Conservation (phyloP, 1,140 invertebrate genomes). For the Drosophila arawakana region DNA sequence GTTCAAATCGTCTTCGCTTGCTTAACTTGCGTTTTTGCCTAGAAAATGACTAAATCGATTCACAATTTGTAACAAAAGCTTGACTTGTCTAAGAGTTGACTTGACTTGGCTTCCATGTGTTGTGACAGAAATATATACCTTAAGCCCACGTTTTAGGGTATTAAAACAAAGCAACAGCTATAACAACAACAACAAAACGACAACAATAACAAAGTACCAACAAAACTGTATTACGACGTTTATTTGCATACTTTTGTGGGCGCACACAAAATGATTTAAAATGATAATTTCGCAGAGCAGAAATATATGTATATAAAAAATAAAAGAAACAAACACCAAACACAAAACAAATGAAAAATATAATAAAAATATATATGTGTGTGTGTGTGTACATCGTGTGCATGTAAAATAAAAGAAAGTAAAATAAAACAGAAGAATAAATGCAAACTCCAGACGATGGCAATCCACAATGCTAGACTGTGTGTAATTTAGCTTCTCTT, state of each 20-base stretch:
- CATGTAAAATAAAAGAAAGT: slow-evolving; percentile 9
- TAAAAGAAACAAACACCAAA: slow-evolving; percentile 14
- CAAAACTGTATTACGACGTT: slow-evolving; percentile 71
- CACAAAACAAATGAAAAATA: slow-evolving; percentile 20
- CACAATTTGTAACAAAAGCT: background rate
- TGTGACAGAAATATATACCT: slow-evolving; percentile 2
- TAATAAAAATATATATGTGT: background rate
- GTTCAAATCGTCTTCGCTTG: too few relatives aligned
- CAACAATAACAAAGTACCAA: slow-evolving; percentile 37
- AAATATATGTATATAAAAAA: slow-evolving; percentile 14
- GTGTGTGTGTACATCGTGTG: background rate
- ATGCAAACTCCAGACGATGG: slow-evolving; percentile 25
- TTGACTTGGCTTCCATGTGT: background rate
- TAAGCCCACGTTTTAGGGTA: slow-evolving; percentile 10
- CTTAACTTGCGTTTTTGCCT: too few relatives aligned
- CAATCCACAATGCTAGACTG: slow-evolving; percentile 31
- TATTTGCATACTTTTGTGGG: slow-evolving; percentile 76
- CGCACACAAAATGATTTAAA: slow-evolving; percentile 76
- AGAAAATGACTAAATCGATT: background rate
- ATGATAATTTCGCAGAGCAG: slow-evolving; percentile 62
- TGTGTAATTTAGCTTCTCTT: slow-evolving; percentile 64
- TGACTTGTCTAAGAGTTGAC: background rate
- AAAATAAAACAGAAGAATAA: slow-evolving; percentile 3
- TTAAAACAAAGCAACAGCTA: slow-evolving; percentile 23
- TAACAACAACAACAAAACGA: slow-evolving; percentile 7